Percentiles rank a stretch among this genome's conserved stretches.
These are phyloP conservation scores for Drosophila fuyamai DNA, from an alignment of 1,140 invertebrate genomes.

Conservation along the genomic window DNA sequence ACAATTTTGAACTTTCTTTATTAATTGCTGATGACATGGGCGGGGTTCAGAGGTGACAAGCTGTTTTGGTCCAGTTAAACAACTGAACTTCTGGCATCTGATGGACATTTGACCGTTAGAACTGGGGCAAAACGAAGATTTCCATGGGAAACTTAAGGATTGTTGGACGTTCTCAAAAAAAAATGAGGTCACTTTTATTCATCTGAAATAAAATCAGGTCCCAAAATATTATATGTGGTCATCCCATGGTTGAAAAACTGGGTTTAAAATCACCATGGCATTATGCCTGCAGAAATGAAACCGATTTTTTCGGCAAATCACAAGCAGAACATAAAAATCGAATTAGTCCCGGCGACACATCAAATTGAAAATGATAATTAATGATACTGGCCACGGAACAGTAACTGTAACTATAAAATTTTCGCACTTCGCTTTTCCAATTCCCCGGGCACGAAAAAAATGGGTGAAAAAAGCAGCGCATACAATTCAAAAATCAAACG, in stretches of 20 bases:
- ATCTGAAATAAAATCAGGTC: background rate
- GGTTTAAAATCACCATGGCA: background rate
- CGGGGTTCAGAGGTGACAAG: slow-evolving; percentile 64
- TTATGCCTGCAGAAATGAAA: slow-evolving; percentile 11
- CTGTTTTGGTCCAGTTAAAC: slow-evolving; percentile 62
- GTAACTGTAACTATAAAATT: slow-evolving; percentile 43
- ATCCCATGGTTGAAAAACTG: background rate
- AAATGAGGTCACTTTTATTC: background rate
- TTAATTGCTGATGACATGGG: slow-evolving; percentile 68
- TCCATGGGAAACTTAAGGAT: slow-evolving; percentile 11
- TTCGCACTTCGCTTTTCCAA: slow-evolving; percentile 46
- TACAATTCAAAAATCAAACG: slow-evolving; percentile 53
- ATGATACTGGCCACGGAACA: slow-evolving; percentile 48
- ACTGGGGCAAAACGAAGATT: slow-evolving; percentile 20
- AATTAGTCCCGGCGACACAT: slow-evolving; percentile 72
- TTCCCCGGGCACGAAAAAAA: slow-evolving; percentile 40
- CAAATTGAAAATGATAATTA: slow-evolving; percentile 76
- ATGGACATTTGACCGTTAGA: slow-evolving; percentile 78
- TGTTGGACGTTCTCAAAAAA: slow-evolving; percentile 1
- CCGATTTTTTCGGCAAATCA: slow-evolving; percentile 29
- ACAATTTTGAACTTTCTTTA: slow-evolving; percentile 70
- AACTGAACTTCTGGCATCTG: slow-evolving; percentile 35
- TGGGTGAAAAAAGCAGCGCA: slow-evolving; percentile 31
- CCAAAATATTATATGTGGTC: background rate
- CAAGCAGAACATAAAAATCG: slow-evolving; percentile 57